Base-by-base conservation (phyloP, 1,140 invertebrate species). In the Philaenus spumarius region DNA sequence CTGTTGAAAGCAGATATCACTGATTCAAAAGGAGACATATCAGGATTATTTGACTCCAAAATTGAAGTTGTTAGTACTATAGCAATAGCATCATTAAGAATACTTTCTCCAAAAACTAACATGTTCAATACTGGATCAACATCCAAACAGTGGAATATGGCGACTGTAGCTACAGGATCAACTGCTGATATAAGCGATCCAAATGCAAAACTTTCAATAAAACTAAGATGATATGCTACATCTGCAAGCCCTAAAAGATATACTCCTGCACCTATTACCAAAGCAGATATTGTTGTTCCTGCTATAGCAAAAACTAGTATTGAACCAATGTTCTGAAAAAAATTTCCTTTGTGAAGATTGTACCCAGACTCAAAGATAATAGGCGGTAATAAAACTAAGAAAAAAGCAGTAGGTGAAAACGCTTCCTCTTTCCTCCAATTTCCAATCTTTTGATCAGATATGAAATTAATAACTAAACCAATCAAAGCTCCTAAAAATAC, bases 281-380 rank as follows among this genome's bases (percentile, higher is more conserved):
- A 83, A 12, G 96, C 95, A 17, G 94, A 97, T 64, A 98, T 96
- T 0, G 90, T 84, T 17, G 96, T 99, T 0, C 96, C 96, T 68
- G 97, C 81, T 64, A 98, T 95, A 1, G 96, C 95, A 83, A 98
- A 98, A 0, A 98, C 85, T 60, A 98, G 72, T 63, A 91, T 90
- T 5, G 88, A 95, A 22, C 93, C 95, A 71, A 98, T 95, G 70
- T 97, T 98, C 77, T 97, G 94, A 72, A 98, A 98, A 70, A 98
- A 99, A 70, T 98, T 98, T 51, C 95, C 95, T 74, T 98, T 98
- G 68, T 98, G 95, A 46, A 98, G 80, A 82, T 98, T 98, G 70
- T 98, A 98, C 3, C 96, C 96, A 3, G 94, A 97, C 76, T 99
- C 96, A 80, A 98, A 98, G 64, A 99, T 98, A 43, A 98, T 99